Evolutionary conservation across 2,113 vertebrate genomes (phyloP).

Genomic region (Pavo muticus): DNA sequence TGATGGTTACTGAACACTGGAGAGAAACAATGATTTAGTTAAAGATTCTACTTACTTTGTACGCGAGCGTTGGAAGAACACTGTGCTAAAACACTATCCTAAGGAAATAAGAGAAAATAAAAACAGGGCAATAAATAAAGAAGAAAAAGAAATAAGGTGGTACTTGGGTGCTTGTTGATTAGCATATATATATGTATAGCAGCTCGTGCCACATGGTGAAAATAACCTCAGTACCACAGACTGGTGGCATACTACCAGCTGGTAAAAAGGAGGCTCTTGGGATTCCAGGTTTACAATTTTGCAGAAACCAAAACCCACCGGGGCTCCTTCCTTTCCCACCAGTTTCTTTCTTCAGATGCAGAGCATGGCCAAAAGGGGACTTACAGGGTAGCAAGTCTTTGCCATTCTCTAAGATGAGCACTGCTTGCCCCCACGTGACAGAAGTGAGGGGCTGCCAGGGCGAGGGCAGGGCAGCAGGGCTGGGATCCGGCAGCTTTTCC

Average conservation of each 20-base stretch:
- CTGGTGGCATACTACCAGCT: accelerated
- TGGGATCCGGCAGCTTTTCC: not conserved
- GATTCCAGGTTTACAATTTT: not conserved
- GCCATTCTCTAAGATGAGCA: not conserved
- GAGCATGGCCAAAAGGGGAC: not conserved
- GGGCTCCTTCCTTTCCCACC: not conserved
- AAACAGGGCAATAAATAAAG: not conserved
- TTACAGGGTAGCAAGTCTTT: not conserved
- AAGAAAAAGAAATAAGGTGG: not conserved
- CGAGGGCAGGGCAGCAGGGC: not conserved
- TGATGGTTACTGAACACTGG: not conserved
- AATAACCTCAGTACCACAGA: not conserved
- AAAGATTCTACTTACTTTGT: not conserved
- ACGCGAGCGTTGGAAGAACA: not conserved
- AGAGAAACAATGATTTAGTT: not conserved
- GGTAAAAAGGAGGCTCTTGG: not conserved
- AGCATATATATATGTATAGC: not conserved
- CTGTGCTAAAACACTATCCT: not conserved
- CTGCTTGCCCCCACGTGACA: not conserved
- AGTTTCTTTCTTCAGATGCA: not conserved
- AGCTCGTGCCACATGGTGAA: not conserved
- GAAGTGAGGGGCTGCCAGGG: not conserved
- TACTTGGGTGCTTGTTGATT: not conserved
- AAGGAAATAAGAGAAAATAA: not conserved
- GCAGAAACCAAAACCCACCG: not conserved